Evolutionary conservation across 1,140 invertebrate genomes (phyloP), one percentile per base, ranked within the genome.

Genomic region (Saccostrea echinata): DNA sequence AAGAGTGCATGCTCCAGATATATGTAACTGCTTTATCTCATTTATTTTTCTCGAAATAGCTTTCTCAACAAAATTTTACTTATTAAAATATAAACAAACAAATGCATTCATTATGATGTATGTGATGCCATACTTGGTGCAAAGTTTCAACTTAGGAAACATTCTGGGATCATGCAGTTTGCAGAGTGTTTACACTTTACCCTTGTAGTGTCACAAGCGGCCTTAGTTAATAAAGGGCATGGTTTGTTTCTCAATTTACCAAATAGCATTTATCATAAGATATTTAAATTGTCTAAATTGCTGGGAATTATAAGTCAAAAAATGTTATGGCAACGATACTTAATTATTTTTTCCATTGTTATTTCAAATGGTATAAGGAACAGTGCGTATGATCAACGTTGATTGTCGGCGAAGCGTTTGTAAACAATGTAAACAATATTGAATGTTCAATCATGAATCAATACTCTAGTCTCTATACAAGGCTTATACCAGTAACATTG

Each of bases 71-170:
- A 43, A 43, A 43, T 43, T 9, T 8, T 8, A 43, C 43, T 43
- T 9, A 43, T 43, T 43, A 43, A 43, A 1, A 43, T 6, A 43
- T 8, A 2, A 8, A 43, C 43, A 43, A 43, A 43, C 43, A 43
- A 43, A 43, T 43, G 43, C 43, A 43, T 43, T 43, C 43, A 43
- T 43, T 43, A 43, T 43, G 43, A 43, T 61, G 0, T 76, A 27
- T 33, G 30, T 76, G 30, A 76, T 76, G 27, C 16, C 68, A 33
- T 76, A 76, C 68, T 27, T 76, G 24, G 68, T 30, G 30, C 68
- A 76, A 76, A 76, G 68, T 33, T 76, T 76, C 27, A 76, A 76
- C 30, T 76, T 76, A 11, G 68, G 68, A 76, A 76, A 76, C 68
- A 76, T 76, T 1, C 68, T 76, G 3, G 1, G 24, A 4, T 33